Conservation (phyloP, 2,797 vertebrate genomes). For the Xenops minutus region DNA sequence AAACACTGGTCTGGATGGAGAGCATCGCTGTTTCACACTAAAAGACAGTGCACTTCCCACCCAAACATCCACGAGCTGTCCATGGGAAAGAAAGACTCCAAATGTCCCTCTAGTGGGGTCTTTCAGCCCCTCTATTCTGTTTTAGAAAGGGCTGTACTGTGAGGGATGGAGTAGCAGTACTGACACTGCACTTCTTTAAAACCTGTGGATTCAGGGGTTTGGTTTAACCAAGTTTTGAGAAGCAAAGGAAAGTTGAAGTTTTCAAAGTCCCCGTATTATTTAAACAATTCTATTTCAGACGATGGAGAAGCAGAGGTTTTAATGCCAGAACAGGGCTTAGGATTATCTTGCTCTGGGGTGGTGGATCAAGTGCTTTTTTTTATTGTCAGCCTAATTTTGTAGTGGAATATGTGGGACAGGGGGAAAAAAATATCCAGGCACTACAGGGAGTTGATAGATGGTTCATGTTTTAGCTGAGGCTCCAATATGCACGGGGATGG, state of each 20-base stretch:
- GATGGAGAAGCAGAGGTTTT: not conserved
- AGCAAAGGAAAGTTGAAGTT: not conserved
- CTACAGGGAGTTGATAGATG: conserved; percentile 38
- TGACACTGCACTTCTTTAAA: not conserved
- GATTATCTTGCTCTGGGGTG: not conserved
- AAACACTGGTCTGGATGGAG: not conserved
- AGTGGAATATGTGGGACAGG: conserved; percentile 1
- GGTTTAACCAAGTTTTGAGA: not conserved
- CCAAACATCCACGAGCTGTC: not conserved
- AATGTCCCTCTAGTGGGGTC: accelerated
- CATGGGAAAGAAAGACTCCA: not conserved
- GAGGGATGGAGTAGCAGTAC: not conserved
- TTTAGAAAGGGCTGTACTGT: not conserved
- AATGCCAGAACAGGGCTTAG: not conserved
- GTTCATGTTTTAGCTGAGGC: conserved; percentile 49
- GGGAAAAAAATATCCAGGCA: not conserved
- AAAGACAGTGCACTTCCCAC: not conserved
- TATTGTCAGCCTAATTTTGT: not conserved
- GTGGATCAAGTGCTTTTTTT: not conserved
- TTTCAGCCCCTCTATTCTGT: not conserved
- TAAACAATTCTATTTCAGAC: not conserved
- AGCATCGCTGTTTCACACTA: not conserved
- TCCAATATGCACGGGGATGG: not conserved
- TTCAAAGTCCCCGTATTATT: not conserved
- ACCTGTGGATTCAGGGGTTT: not conserved